Conservation (phyloP, 1,140 invertebrate genomes). For the Drosophila ambigua region DNA sequence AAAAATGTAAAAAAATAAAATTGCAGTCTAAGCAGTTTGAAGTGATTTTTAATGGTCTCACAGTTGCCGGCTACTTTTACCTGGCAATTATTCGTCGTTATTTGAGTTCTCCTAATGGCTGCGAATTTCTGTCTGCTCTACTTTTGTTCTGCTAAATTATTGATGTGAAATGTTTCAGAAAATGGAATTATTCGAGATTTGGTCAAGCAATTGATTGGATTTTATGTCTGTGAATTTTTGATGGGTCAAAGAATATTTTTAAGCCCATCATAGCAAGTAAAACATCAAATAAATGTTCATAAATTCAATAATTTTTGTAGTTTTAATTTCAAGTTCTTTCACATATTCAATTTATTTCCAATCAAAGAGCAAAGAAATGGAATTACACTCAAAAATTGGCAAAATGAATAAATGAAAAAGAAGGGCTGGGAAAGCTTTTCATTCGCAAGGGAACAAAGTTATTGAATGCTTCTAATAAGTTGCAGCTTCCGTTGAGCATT, state of each 20-base stretch:
- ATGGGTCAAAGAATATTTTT: too few species aligned
- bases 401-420: background rate
- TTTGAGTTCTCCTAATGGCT: constrained; percentile 35
- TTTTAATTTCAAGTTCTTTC: too few species aligned
- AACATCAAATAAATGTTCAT: too few species aligned
- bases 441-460: constrained; percentile 8
- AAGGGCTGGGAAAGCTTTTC: background rate
- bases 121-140: constrained; percentile 42
- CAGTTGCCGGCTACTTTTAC: constrained; percentile 36
- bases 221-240: too few species aligned
- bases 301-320: too few species aligned
- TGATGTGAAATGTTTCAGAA: too few species aligned
- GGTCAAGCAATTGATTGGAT: too few species aligned
- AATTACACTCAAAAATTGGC: too few species aligned
- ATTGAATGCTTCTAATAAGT: constrained; percentile 46
- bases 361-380: too few species aligned
- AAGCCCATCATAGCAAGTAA: too few species aligned
- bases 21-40: constrained; percentile 73
- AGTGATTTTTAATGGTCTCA: constrained; percentile 76
- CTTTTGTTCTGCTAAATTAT: background rate
- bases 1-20: constrained; percentile 62
- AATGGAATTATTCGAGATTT: too few species aligned
- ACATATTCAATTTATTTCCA: too few species aligned
- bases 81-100: constrained; percentile 24
- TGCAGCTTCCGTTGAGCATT: constrained; percentile 33